phyloP scores from a whole-genome alignment of 2,797 vertebrate species.

The Rhadinocentrus ornatus region DNA sequence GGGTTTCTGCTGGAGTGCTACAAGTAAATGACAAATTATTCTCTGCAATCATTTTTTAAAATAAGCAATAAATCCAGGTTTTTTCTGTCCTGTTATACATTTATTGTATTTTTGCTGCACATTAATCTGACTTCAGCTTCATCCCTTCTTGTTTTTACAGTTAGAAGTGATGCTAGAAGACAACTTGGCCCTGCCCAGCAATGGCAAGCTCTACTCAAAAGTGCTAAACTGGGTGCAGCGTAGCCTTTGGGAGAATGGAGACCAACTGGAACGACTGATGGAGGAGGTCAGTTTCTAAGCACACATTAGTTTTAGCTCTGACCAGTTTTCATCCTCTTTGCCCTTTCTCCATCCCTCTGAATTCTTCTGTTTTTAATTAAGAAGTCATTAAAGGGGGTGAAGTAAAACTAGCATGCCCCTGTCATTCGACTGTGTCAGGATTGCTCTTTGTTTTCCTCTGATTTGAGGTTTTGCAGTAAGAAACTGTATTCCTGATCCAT shows the following conservation, averaged over 20 bases:
- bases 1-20: not conserved
- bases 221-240: conserved; percentile 99
- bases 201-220: conserved; percentile 98
- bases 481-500: conserved; percentile 80
- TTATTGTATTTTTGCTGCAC: not conserved
- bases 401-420: conserved; percentile 71
- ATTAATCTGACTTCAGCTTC: conserved; percentile 9
- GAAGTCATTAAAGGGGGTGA: conserved; percentile 68
- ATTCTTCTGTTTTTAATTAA: conserved; percentile 72
- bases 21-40: not conserved
- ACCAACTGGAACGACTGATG: conserved; percentile 95
- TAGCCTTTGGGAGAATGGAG: conserved; percentile 97
- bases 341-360: conserved; percentile 41
- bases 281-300: conserved; percentile 93
- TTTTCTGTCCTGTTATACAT: not conserved
- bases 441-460: conserved; percentile 75
- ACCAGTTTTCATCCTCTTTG: conserved; percentile 35
- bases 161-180: conserved; percentile 99
- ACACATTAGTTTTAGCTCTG: conserved; percentile 18
- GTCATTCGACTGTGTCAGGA: conserved; percentile 77
- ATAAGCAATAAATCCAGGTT: not conserved
- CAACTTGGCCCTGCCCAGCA: conserved; percentile 94
- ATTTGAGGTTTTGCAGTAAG: conserved; percentile 82
- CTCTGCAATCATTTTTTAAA: not conserved
- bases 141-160: conserved; percentile 75